Conservation (phyloP, 2,113 vertebrate species). For the Platanista minor region DNA sequence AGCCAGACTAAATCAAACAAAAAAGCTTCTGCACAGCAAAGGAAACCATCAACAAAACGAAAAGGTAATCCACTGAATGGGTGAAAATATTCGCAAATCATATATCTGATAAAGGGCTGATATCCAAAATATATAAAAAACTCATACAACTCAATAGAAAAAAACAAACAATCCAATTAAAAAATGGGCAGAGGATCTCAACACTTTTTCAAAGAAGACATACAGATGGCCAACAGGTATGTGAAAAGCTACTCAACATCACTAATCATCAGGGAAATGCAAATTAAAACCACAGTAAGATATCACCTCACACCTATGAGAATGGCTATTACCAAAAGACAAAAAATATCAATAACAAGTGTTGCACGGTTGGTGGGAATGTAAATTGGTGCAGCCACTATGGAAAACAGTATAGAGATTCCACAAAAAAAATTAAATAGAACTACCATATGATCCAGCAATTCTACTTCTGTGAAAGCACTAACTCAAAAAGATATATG, state of each 20-base stretch:
- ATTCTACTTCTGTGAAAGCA: not conserved
- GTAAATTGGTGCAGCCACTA: not conserved
- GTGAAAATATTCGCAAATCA: not conserved
- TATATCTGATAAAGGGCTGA: not conserved
- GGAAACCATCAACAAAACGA: not conserved
- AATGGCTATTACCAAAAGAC: not conserved
- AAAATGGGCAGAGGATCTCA: not conserved
- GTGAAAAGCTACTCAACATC: not conserved
- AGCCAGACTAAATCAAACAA: not conserved
- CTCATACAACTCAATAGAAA: not conserved
- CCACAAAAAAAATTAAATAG: not conserved
- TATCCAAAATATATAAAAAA: not conserved
- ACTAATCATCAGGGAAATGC: too few relatives aligned
- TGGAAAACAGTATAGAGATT: not conserved
- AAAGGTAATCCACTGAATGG: not conserved
- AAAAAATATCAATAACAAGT: not conserved
- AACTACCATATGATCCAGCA: not conserved
- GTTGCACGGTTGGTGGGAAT: not conserved
- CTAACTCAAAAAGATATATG: not conserved
- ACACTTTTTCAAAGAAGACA: not conserved
- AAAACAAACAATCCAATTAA: not conserved
- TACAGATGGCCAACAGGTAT: not conserved
- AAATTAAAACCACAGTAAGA: too few relatives aligned
- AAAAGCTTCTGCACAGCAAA: not conserved
- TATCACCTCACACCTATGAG: not conserved